Percentiles rank a stretch among this genome's conserved stretches.
phyloP scores from a whole-genome alignment of 2,113 vertebrate genomes.

The Amia ocellicauda region DNA sequence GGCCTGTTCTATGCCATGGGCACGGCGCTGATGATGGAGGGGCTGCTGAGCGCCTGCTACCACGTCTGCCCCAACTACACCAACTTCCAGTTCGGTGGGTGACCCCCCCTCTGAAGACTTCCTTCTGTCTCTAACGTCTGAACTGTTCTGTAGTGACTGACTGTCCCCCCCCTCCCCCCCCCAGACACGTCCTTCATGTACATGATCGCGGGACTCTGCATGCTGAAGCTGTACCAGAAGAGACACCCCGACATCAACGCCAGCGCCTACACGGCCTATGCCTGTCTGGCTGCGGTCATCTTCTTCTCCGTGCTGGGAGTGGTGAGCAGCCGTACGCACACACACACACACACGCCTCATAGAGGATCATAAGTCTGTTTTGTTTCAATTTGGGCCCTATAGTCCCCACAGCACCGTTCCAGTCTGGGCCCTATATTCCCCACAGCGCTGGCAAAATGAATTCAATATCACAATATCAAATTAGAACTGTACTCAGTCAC shows the following conservation, averaged over 20 bases:
- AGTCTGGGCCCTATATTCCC: too few species aligned
- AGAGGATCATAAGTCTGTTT: too few species aligned
- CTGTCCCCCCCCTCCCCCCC: not conserved
- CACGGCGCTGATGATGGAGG: slow-evolving; percentile 97
- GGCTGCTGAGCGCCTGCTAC: slow-evolving; percentile 93
- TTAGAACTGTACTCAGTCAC: too few species aligned
- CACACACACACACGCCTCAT: not conserved
- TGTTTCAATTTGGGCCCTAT: too few species aligned
- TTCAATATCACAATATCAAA: too few species aligned
- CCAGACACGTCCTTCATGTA: slow-evolving; percentile 98
- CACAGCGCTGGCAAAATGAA: too few species aligned
- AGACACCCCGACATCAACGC: slow-evolving; percentile 96
- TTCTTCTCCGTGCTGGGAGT: slow-evolving; percentile 96
- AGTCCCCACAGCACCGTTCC: too few species aligned
- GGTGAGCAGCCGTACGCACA: slow-evolving; percentile 59
- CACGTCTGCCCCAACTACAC: slow-evolving; percentile 98
- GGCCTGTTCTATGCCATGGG: slow-evolving; percentile 97
- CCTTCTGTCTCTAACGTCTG: too few species aligned
- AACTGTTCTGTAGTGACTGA: not conserved
- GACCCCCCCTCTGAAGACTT: not conserved
- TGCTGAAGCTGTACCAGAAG: slow-evolving; percentile 97
- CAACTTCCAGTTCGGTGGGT: slow-evolving; percentile 94
- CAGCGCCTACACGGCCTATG: slow-evolving; percentile 93
- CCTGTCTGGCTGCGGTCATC: slow-evolving; percentile 89
- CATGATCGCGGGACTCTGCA: slow-evolving; percentile 95